Conservation (phyloP, 1,140 invertebrate species). For the Pogonomyrmex barbatus region DNA sequence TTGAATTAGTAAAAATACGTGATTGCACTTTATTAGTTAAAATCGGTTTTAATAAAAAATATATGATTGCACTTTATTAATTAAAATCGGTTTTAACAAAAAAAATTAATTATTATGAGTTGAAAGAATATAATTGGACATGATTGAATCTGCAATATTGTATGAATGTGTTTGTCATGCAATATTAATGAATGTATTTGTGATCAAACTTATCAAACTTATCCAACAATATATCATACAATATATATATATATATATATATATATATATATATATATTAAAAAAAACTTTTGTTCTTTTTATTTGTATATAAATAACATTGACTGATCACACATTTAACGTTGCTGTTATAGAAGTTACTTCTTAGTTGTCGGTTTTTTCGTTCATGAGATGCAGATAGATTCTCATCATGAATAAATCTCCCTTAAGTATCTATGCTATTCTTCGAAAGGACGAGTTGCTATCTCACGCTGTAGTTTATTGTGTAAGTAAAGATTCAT, state of each 20-base stretch:
- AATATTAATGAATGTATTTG: too few species aligned
- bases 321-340: not conserved
- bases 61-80: not conserved
- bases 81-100: not conserved
- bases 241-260: not conserved
- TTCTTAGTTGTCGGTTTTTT: not conserved
- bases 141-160: not conserved
- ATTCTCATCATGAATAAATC: slow-evolving; percentile 36
- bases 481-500: slow-evolving; percentile 62
- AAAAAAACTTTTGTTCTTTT: not conserved
- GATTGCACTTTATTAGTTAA: not conserved
- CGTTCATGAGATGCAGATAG: not conserved
- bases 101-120: not conserved
- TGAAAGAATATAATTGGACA: not conserved
- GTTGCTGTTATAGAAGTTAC: slow-evolving; percentile 7
- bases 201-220: too few species aligned
- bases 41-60: not conserved
- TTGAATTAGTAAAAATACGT: not conserved
- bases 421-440: slow-evolving; percentile 19
- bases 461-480: slow-evolving; percentile 60
- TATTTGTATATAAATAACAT: not conserved
- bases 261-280: not conserved
- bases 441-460: slow-evolving; percentile 30
- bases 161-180: too few species aligned
- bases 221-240: too few species aligned